Evolutionary conservation across 2,888 invertebrate genomes (phyloP).

Genomic region (Epirrhoe tristata): DNA sequence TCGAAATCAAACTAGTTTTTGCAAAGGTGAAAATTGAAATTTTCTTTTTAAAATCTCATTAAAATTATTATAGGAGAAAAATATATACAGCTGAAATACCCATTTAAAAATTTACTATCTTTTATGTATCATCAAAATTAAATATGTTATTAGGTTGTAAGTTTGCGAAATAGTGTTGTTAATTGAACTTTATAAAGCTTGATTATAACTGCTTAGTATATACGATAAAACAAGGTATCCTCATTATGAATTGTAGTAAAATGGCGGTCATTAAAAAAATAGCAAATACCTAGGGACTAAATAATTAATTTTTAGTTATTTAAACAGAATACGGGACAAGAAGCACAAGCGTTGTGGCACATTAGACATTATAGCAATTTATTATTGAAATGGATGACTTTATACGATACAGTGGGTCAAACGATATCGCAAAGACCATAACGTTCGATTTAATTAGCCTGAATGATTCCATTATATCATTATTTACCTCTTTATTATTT

Average conservation of each 20-base stretch:
- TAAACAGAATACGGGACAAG: background rate
- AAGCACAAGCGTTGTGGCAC: conserved; percentile 41
- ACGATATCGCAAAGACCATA: conserved; percentile 74
- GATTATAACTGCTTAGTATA: too few species aligned
- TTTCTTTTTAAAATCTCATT: background rate
- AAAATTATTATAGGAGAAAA: too few species aligned
- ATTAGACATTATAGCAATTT: conserved; percentile 69
- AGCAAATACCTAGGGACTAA: too few species aligned
- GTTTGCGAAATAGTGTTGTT: background rate
- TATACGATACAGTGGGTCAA: conserved; percentile 78
- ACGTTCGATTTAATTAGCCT: conserved; percentile 79
- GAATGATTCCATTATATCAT: conserved; percentile 73
- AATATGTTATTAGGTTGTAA: background rate
- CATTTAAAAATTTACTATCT: too few species aligned
- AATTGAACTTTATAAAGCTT: too few species aligned
- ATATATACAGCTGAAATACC: too few species aligned
- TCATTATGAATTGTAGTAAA: too few species aligned
- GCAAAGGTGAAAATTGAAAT: background rate
- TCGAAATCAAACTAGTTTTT: background rate
- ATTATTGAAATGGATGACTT: conserved; percentile 82
- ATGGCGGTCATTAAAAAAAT: too few species aligned
- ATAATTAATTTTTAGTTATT: too few species aligned
- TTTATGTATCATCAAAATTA: too few species aligned
- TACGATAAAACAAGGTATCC: too few species aligned
- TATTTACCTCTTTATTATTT: conserved; percentile 39